These are phyloP conservation scores for Pagetopsis macropterus DNA, from an alignment of 2,797 vertebrate species.

Conservation along the genomic window DNA sequence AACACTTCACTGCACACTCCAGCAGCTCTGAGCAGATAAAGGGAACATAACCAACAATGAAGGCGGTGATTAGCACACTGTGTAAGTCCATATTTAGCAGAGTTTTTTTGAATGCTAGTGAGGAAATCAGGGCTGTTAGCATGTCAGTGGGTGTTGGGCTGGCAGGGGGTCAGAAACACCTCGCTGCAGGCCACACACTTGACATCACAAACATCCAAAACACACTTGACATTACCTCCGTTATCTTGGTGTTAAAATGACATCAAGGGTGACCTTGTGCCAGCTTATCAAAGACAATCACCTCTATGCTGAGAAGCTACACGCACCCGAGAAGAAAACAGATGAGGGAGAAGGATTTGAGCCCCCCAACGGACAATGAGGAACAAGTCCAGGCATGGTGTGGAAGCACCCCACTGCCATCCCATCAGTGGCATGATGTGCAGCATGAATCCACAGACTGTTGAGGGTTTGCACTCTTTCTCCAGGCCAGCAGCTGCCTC, in stretches of 20 bases:
- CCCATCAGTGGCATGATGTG: conserved; percentile 57
- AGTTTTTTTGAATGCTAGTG: conserved; percentile 12
- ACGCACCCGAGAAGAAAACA: conserved; percentile 18
- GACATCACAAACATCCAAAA: conserved; percentile 11
- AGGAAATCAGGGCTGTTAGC: conserved; percentile 19
- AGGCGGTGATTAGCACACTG: conserved; percentile 37
- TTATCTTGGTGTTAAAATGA: conserved; percentile 41
- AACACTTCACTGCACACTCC: conserved; percentile 48
- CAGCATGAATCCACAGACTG: conserved; percentile 67
- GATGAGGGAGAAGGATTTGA: conserved; percentile 55
- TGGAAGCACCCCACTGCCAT: conserved; percentile 52
- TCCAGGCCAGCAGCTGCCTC: conserved; percentile 70
- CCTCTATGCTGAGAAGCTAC: conserved; percentile 15
- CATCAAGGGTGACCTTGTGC: conserved; percentile 31
- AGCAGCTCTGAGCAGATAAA: conserved; percentile 56
- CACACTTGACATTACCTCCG: conserved; percentile 40
- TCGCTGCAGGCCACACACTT: conserved; percentile 23
- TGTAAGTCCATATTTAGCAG: conserved; percentile 34
- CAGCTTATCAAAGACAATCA: conserved; percentile 48
- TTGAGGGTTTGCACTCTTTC: conserved; percentile 57
- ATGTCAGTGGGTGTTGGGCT: conserved; percentile 8
- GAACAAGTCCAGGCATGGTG: conserved; percentile 70
- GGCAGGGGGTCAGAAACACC: conserved; percentile 36
- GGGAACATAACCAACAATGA: conserved; percentile 42
- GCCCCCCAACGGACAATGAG: conserved; percentile 62